phyloP scores from a whole-genome alignment of 2,113 vertebrate genomes.

The Calidris pugnax region DNA sequence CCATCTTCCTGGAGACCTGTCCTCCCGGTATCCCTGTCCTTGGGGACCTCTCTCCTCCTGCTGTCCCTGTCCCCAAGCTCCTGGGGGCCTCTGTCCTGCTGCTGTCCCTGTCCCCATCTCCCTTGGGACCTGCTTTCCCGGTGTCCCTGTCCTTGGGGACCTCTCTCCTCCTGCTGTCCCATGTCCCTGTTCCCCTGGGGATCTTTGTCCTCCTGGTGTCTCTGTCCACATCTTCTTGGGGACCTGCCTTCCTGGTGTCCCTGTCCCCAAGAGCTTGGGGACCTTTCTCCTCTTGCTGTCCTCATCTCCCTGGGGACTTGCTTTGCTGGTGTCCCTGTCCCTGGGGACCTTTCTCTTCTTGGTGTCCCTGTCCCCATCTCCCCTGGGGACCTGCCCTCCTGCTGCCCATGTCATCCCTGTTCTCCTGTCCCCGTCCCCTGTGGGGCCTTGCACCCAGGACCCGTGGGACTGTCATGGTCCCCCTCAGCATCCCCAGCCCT shows the following conservation, averaged over 20 bases:
- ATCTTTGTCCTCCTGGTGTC: not conserved
- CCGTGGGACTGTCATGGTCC: accelerated
- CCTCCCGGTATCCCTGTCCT: not conserved
- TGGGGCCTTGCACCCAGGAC: not conserved
- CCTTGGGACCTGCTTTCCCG: not conserved
- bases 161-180: too few relatives aligned
- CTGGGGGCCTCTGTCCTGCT: too few relatives aligned
- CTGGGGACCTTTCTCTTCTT: too few relatives aligned
- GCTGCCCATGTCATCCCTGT: not conserved
- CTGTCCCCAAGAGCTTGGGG: not conserved
- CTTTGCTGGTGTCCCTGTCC: not conserved
- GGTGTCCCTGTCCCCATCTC: not conserved
- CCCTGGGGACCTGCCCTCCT: not conserved
- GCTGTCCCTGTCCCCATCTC: not conserved
- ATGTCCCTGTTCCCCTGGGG: not conserved
- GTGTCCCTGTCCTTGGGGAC: not conserved
- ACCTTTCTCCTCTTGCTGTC: not conserved
- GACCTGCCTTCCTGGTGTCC: not conserved
- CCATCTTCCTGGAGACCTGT: too few relatives aligned
- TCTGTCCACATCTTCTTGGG: not conserved
- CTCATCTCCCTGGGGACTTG: not conserved
- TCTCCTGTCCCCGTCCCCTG: not conserved
- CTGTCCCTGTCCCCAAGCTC: not conserved
- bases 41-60: not conserved
- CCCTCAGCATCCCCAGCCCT: not conserved